These are phyloP conservation scores for Mus caroli DNA, from an alignment of 2,797 vertebrate genomes.

Conservation along the genomic window DNA sequence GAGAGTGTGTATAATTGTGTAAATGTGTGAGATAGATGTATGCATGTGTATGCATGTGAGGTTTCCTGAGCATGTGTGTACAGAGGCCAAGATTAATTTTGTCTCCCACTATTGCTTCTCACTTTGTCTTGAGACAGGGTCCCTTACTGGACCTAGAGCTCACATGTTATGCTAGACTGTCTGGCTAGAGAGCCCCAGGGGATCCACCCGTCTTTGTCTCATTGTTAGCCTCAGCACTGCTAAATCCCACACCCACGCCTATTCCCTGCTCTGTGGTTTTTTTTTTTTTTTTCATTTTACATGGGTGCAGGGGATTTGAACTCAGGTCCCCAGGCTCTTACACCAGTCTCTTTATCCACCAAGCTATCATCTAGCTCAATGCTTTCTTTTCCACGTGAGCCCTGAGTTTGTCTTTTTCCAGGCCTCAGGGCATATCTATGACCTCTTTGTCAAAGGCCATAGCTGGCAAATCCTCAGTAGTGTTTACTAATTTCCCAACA, in stretches of 20 bases:
- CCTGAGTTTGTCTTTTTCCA: background rate
- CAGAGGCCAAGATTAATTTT: background rate
- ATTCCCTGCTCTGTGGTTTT: background rate
- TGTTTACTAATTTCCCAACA: background rate
- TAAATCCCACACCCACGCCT: background rate
- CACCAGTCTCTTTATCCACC: background rate
- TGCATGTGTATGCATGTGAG: background rate
- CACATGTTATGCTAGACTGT: too few relatives aligned
- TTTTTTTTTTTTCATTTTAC: too few relatives aligned
- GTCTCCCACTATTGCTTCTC: background rate
- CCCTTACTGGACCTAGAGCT: background rate
- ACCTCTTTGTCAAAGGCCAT: background rate
- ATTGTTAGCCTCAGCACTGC: background rate
- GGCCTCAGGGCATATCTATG: background rate
- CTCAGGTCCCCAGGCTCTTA: background rate
- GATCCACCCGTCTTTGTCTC: background rate
- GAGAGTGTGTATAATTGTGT: background rate
- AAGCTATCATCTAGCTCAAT: background rate
- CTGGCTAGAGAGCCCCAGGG: background rate
- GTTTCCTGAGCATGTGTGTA: background rate
- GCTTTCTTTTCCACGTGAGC: background rate
- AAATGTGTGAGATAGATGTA: too few relatives aligned
- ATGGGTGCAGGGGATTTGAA: background rate
- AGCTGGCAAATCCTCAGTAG: too few relatives aligned
- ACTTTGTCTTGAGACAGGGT: background rate